phyloP scores from a whole-genome alignment of 2,113 vertebrate genomes.

The Lepidothrix coronata region DNA sequence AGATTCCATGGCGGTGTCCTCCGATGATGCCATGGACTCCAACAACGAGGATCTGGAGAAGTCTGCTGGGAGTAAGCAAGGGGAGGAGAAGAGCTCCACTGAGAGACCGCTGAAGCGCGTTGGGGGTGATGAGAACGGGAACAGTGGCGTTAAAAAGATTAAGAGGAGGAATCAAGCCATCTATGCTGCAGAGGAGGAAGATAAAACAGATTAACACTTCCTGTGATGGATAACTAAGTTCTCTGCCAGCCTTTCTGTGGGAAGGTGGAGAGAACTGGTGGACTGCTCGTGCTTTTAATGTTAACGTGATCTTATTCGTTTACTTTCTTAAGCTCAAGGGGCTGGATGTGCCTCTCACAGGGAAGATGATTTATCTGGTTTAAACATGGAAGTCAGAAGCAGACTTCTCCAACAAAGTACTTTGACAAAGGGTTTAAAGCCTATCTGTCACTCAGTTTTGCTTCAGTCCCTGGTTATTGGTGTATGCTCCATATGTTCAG shows the following conservation, averaged over 20 bases:
- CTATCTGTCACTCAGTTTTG: background rate
- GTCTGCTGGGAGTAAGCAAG: conserved; percentile 11
- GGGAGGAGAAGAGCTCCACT: conserved; percentile 33
- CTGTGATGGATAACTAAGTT: background rate
- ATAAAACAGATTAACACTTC: conserved; percentile 53
- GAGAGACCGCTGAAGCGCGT: conserved; percentile 79
- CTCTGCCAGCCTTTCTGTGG: background rate
- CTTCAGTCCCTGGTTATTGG: background rate
- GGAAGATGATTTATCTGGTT: background rate
- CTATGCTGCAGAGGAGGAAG: conserved; percentile 80
- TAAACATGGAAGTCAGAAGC: background rate
- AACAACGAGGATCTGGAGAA: conserved; percentile 57
- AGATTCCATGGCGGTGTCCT: conserved; percentile 66
- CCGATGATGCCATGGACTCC: conserved; percentile 67
- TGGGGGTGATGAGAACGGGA: conserved; percentile 69
- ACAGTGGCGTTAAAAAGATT: conserved; percentile 79
- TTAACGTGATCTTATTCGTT: background rate
- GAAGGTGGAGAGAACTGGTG: background rate
- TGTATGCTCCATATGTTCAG: background rate
- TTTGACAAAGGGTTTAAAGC: background rate
- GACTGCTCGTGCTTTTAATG: background rate
- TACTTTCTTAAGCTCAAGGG: background rate
- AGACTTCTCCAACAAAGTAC: background rate
- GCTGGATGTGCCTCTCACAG: background rate
- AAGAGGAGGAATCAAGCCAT: conserved; percentile 95